Base-by-base conservation (phyloP, 2,888 invertebrate genomes). In the Drosophila stalkeri region DNA sequence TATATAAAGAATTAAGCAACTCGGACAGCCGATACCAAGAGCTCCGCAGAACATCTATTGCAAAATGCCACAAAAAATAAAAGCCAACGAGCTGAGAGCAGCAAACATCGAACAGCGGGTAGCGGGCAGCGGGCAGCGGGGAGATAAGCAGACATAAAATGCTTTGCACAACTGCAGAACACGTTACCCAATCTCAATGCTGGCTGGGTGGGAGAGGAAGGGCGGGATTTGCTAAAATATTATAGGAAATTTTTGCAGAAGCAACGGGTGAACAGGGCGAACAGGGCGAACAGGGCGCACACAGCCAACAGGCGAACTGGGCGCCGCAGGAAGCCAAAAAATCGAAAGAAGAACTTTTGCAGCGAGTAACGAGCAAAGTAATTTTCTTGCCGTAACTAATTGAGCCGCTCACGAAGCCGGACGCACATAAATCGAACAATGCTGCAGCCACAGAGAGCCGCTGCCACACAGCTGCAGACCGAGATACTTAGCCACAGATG, bases 361-460 rank as follows among this genome's bases (percentile, higher is more conserved):
- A 56, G 62, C 54, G 54, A 72, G 68, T 55, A 77, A 68, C 71
- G 78, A 66, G 68, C 62, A 72, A 83, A 89, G 78, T 84, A 79
- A 84, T 84, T 82, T 86, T 77, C 77, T 82, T 82, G 87, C 80
- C 79, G 82, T 90, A 86, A 90, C 90, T 90, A 88, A 90, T 90
- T 91, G 90, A 75, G 76, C 75, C 68, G 74, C 70, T 66, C 71
- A 71, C 72, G 76, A 67, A 67, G 72, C 77, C 77, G 77, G 80
- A 81, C 77, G 80, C 71, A 72, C 70, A 78, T 79, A 78, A 82
- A 83, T 83, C 70, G 81, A 82, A 78, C 75, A 83, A 75, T 75
- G 81, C 60, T 68, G 52, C 73, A 65, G 46, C 49, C 54, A 62
- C 60, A n/a, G 46, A 35, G 41, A 18, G 20, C 23, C 35, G 7